phyloP scores from a whole-genome alignment of 2,113 vertebrate genomes.

The Petrocephalus zakoni region DNA sequence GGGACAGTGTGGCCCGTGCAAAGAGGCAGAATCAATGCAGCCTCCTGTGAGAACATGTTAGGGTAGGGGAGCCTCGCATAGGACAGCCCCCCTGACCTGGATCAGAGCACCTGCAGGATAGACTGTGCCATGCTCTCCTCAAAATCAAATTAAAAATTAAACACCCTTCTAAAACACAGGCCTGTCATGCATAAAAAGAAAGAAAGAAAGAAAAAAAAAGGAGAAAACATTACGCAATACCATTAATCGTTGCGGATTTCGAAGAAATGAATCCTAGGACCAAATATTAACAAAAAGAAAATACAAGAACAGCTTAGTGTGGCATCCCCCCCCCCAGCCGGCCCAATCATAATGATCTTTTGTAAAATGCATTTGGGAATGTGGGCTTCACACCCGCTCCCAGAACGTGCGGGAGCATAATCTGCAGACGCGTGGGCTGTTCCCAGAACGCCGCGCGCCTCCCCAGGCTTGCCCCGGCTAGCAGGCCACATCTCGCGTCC shows the following conservation, averaged over 20 bases:
- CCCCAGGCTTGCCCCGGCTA: conserved; percentile 61
- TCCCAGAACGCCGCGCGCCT: conserved; percentile 47
- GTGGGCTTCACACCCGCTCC: conserved; percentile 54
- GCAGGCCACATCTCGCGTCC: conserved; percentile 62
- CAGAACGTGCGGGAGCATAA: conserved; percentile 56
- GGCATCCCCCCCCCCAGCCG: not conserved
- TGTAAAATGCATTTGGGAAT: conserved; percentile 48
- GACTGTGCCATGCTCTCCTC: conserved; percentile 29
- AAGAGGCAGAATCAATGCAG: conserved; percentile 71
- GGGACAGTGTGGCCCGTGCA: conserved; percentile 61
- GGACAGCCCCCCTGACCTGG: conserved; percentile 63
- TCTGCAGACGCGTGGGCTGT: conserved; percentile 55
- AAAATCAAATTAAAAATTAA: conserved; percentile 1
- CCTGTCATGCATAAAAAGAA: not conserved
- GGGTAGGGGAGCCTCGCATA: conserved; percentile 58
- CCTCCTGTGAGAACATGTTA: conserved; percentile 61
- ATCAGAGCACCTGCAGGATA: conserved; percentile 51
- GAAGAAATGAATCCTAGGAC: not conserved
- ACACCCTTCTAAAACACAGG: not conserved
- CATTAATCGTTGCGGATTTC: not conserved
- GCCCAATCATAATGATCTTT: not conserved
- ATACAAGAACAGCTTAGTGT: not conserved
- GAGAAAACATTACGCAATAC: not conserved
- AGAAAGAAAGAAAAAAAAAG: not conserved
- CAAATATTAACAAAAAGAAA: not conserved